A percentile compares a stretch with the other conserved stretches of the same genome.
These are phyloP conservation scores for Thunnus albacares DNA, from an alignment of 2,797 vertebrate species.

Conservation along the genomic window DNA sequence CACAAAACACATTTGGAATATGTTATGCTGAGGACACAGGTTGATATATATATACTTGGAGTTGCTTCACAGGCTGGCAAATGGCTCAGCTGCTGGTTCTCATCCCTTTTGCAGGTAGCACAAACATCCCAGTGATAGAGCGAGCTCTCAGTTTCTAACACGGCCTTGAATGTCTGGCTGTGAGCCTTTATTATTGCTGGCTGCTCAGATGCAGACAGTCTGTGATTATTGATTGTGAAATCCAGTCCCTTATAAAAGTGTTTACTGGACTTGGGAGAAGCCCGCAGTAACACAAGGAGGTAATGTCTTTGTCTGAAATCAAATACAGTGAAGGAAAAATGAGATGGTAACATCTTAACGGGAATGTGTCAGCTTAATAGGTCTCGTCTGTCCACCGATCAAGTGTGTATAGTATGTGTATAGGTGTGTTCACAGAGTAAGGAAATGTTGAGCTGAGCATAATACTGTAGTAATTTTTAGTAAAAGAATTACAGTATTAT, in stretches of 20 bases:
- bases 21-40: background rate
- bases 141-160: conserved; percentile 29
- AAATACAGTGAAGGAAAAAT: conserved; percentile 47
- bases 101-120: conserved; percentile 30
- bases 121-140: conserved; percentile 49
- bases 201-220: conserved; percentile 52
- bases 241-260: conserved; percentile 62
- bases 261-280: conserved; percentile 61
- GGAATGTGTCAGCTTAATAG: conserved; percentile 53
- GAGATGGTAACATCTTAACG: conserved; percentile 55
- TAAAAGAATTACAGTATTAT: background rate
- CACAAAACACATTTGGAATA: conserved; percentile 31
- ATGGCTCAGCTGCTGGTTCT: conserved; percentile 33
- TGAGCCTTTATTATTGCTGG: conserved; percentile 60
- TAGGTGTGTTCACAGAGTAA: conserved; percentile 12
- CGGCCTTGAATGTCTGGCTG: conserved; percentile 48
- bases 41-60: conserved; percentile 24
- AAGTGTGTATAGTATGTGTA: conserved; percentile 8
- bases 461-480: conserved; percentile 11
- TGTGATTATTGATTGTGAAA: conserved; percentile 72
- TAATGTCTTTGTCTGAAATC: conserved; percentile 64
- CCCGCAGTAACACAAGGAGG: conserved; percentile 57
- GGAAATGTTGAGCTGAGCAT: background rate
- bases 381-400: conserved; percentile 27
- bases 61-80: conserved; percentile 38